Conservation (phyloP, 1,140 invertebrate species). For the Neodiprion lecontei region DNA sequence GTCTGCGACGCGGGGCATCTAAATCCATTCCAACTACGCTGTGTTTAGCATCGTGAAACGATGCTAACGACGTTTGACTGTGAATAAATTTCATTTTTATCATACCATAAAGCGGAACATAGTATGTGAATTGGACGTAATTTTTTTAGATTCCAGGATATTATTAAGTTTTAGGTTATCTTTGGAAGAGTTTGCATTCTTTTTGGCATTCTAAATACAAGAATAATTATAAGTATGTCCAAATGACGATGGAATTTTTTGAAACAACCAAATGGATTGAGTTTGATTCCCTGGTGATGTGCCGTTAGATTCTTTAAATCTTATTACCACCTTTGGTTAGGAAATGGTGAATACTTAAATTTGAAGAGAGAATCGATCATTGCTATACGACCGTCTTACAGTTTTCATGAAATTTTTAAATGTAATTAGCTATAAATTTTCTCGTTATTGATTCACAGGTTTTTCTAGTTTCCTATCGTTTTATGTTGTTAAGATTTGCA, state of each 20-base stretch:
- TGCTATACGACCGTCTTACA: no score
- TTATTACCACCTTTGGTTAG: no score
- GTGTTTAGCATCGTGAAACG: slow-evolving; percentile 95
- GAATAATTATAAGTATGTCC: background rate
- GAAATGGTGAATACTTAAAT: no score
- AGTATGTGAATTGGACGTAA: background rate
- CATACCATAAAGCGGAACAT: background rate
- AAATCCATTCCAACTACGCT: slow-evolving; percentile 87
- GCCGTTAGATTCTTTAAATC: no score
- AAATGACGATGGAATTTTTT: slow-evolving; percentile 5
- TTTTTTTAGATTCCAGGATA: background rate
- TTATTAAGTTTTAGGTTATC: background rate
- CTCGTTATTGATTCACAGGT: no score
- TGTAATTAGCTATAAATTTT: no score
- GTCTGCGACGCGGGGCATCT: slow-evolving; percentile 83
- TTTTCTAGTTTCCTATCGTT: no score
- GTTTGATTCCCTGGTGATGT: no score
- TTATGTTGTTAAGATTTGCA: no score
- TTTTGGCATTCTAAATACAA: background rate
- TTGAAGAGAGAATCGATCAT: no score
- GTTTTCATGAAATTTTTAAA: no score
- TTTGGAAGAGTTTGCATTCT: background rate
- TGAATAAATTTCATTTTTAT: slow-evolving; percentile 42
- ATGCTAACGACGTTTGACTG: slow-evolving; percentile 88
- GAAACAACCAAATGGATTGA: no score